These are phyloP conservation scores for Himalopsyche phryganea DNA, from an alignment of 1,140 invertebrate genomes.

Conservation along the genomic window DNA sequence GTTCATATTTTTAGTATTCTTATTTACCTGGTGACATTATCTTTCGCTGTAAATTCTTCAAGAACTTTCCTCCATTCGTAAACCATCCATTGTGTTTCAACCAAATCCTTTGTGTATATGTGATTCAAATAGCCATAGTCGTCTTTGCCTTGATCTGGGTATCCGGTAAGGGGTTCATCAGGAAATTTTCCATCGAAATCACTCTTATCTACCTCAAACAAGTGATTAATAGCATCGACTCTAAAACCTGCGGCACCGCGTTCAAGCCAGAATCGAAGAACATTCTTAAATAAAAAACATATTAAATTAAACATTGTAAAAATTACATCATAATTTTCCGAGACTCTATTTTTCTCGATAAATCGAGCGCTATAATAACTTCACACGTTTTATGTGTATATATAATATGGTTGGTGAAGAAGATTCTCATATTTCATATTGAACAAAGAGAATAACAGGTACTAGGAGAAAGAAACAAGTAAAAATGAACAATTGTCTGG, in stretches of 20 bases:
- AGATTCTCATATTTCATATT: too few species aligned
- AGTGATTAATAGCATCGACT: constrained; percentile 60
- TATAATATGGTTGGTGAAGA: too few species aligned
- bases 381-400: too few species aligned
- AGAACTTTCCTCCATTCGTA: constrained; percentile 58
- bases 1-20: too few species aligned
- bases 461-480: too few species aligned
- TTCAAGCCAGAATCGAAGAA: constrained; percentile 61
- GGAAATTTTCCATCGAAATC: constrained; percentile 48
- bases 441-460: too few species aligned
- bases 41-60: constrained; percentile 50
- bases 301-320: too few species aligned
- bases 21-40: constrained; percentile 37
- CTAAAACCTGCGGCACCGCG: constrained; percentile 69
- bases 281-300: constrained; percentile 53
- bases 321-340: too few species aligned
- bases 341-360: too few species aligned
- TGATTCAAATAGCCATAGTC: constrained; percentile 54
- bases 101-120: constrained; percentile 59
- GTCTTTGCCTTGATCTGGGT: constrained; percentile 38
- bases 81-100: constrained; percentile 58
- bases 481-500: too few species aligned
- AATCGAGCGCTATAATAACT: too few species aligned
- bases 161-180: constrained; percentile 56
- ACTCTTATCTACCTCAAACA: constrained; percentile 57